Percentiles rank a stretch among this genome's conserved stretches.
Conservation (phyloP, 1,140 invertebrate species). For the Argopecten irradians region DNA sequence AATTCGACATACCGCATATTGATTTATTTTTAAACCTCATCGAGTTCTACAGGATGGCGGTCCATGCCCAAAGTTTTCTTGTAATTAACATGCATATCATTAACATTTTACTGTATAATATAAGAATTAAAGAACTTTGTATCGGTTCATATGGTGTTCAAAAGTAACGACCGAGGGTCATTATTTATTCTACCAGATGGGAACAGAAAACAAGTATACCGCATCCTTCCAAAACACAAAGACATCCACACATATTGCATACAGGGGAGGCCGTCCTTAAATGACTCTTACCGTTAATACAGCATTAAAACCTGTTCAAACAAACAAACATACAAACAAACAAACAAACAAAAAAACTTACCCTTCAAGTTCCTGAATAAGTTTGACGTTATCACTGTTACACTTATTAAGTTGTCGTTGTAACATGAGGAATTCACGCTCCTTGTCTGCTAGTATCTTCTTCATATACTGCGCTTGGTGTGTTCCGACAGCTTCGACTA, state of each 20-base stretch:
- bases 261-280: too few relatives aligned
- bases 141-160: background rate
- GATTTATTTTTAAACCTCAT: too few relatives aligned
- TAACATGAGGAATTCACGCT: constrained; percentile 5
- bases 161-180: background rate
- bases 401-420: constrained; percentile 26
- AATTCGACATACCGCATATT: too few relatives aligned
- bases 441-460: constrained; percentile 32
- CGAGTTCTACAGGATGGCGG: too few relatives aligned
- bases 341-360: too few relatives aligned
- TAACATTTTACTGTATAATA: background rate
- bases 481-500: constrained; percentile 13
- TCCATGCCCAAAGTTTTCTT: too few relatives aligned
- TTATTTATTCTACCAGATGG: background rate
- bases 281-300: too few relatives aligned
- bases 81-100: background rate
- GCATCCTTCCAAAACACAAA: too few relatives aligned
- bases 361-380: constrained; percentile 37
- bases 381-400: constrained; percentile 27
- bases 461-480: constrained; percentile 41
- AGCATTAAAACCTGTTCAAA: background rate
- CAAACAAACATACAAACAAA: background rate
- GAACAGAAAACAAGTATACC: background rate
- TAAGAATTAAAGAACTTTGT: background rate
- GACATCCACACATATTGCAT: too few relatives aligned